Evolutionary conservation across 2,888 invertebrate genomes (phyloP).

Genomic region (Frankliniella intonsa): DNA sequence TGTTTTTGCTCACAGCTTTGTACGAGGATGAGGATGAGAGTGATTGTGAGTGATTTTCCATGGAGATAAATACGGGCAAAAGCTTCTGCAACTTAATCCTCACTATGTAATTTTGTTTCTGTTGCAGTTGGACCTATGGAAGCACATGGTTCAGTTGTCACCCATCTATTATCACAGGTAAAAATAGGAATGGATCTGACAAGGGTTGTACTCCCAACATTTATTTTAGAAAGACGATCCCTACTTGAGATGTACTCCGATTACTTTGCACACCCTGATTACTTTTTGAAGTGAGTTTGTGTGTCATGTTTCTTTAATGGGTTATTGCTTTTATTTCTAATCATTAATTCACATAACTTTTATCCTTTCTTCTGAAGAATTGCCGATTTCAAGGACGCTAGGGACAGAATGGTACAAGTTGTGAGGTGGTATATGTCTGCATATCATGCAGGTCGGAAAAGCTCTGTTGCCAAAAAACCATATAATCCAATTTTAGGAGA

Average conservation of each 20-base stretch:
- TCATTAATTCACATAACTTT: slow-evolving; percentile 7
- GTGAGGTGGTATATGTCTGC: slow-evolving; percentile 97
- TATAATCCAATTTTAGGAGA: slow-evolving; percentile 98
- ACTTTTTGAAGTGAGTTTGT: slow-evolving; percentile 73
- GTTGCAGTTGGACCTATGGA: slow-evolving; percentile 63
- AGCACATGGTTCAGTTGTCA: slow-evolving; percentile 94
- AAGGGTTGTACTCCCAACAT: slow-evolving; percentile 96
- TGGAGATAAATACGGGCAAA: slow-evolving; percentile 14
- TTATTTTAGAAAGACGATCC: slow-evolving; percentile 94
- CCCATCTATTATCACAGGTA: slow-evolving; percentile 94
- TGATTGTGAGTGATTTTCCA: slow-evolving; percentile 54
- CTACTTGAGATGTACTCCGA: slow-evolving; percentile 99
- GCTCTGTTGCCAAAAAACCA: slow-evolving; percentile 95
- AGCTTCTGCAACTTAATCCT: not conserved
- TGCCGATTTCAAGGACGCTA: slow-evolving; percentile 78
- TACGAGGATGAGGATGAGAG: slow-evolving; percentile 88
- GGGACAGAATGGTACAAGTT: slow-evolving; percentile 89
- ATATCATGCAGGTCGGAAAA: slow-evolving; percentile 97
- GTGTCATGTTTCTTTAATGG: not conserved
- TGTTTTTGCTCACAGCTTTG: slow-evolving; percentile 59
- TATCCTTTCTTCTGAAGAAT: slow-evolving; percentile 58
- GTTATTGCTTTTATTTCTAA: not conserved
- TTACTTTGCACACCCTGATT: slow-evolving; percentile 98
- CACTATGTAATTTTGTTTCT: not conserved
- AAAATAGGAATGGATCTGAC: slow-evolving; percentile 99